Evolutionary conservation across 2,888 invertebrate species (phyloP), one percentile per base, ranked within the genome.

Genomic region (Morpho helenor): DNA sequence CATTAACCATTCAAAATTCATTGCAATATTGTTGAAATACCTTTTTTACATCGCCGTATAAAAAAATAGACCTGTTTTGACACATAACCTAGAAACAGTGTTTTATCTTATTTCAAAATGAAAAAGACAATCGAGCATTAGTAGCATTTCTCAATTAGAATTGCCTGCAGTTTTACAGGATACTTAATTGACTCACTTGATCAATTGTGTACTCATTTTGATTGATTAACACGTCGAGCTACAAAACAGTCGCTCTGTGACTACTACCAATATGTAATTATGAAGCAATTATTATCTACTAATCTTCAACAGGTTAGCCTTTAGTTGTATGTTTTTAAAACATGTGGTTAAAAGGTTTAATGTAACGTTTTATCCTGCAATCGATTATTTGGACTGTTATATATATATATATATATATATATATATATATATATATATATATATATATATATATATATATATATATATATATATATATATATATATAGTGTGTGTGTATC

Each of bases 231-330:
- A 49, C 31, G 56, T 50, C 10, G 31, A 53, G 43, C 49, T 56
- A 16, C 44, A 46, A 60, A 56, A 56, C 39, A 47, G 23, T 48
- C 45, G n/a, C 42, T 48, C 23, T 42, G 16, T 8, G 52, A 40
- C 23, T 52, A 49, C 55, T 8, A 42, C 40, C 39, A 8, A 58
- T 58, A 50, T 66, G 67, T 67, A 68, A 69, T 65, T 66, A 52
- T 51, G 60, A 43, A 56, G 57, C 59, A 54, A 61, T 58, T 53
- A 52, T 48, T 54, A 47, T 54, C 47, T 48, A 42, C 23, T 54
- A 48, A 54, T 54, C 54, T 54, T 22, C 48, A 48, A 47, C 54
- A 54, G 23, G 54, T 54, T 54, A 42, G 47, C 54, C 54, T 54
- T 54, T 54, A 31, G 31, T 31, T 5, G 23, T 54, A 46, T 48